Conservation (phyloP, 2,888 invertebrate species). For the Osmoderma eremita region DNA sequence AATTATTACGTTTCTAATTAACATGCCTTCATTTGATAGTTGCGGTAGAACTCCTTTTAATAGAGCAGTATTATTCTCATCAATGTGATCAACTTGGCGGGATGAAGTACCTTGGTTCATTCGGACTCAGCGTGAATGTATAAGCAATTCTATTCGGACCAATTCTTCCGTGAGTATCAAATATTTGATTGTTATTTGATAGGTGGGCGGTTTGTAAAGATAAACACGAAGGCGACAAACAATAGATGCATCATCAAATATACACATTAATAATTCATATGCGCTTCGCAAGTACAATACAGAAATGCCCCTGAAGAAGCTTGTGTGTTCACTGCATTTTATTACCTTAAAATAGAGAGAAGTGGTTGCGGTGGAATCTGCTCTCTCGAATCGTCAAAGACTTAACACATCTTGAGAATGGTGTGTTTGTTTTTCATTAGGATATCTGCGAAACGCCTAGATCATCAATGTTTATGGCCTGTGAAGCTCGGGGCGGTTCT, state of each 20-base stretch:
- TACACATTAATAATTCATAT: slow-evolving; percentile 33
- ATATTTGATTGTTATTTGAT: slow-evolving; percentile 4
- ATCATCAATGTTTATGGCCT: neutral
- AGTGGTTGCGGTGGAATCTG: slow-evolving; percentile 3
- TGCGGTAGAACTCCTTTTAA: too few species aligned
- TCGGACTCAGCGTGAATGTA: too few species aligned
- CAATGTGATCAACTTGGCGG: too few species aligned
- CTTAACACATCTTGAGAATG: neutral
- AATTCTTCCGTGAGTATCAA: too few species aligned
- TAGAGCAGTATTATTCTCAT: too few species aligned
- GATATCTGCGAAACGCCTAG: slow-evolving; percentile 17
- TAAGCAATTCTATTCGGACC: too few species aligned
- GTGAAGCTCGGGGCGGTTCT: neutral
- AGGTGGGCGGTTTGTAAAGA: slow-evolving; percentile 22
- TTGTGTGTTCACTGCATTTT: slow-evolving; percentile 5
- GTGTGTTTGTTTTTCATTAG: slow-evolving; percentile 32
- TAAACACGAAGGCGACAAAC: neutral
- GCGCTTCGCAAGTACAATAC: neutral
- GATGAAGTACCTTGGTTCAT: too few species aligned
- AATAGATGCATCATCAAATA: neutral
- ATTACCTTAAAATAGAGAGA: slow-evolving; percentile 9
- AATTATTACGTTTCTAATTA: too few species aligned
- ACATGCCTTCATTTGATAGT: too few species aligned
- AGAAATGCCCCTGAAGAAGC: neutral
- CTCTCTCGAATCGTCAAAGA: neutral